Evolutionary conservation across 2,888 invertebrate species (phyloP), one percentile per base, ranked within the genome.

Genomic region (Pecten maximus): DNA sequence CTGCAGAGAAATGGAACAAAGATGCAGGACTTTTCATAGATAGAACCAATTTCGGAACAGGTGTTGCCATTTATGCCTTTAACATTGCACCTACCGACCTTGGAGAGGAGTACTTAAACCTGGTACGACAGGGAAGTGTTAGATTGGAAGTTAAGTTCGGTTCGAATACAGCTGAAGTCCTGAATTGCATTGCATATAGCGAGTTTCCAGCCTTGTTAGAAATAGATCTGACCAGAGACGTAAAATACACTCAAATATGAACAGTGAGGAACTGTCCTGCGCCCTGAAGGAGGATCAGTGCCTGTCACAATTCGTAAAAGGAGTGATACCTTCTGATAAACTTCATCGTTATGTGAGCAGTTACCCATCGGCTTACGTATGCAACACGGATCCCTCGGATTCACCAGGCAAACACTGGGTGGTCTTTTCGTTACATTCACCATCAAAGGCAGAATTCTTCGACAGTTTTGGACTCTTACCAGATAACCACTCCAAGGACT

Each of bases 381-480:
- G 87, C 39, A 91, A 91, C 44, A 91, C 89, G 15, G 89, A 91
- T 88, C 40, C 54, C 12, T 88, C 87, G 23, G 54, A n/a, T 54
- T 40, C 88, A 12, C 87, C 88, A 4, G 87, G 87, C 28, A 88
- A 89, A 54, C 88, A 91, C 60, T 90, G 90, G 89, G 48, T 91
- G 3, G 87, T 35, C 3, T 86, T 91, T 28, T 89, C 50, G 88
- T 50, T 91, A 10, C 19, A 86, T 86, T 87, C 40, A 35, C 28
- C 87, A 4, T 8, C 19, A 40, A 44, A 87, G 12, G 44, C 40
- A 19, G 87, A 90, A 54, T 91, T 74, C 88, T 88, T 54, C 50
- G 87, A 91, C 88, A 91, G 90, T 88, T 87, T 90, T 0, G 90
- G 90, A 40, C 90, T 89, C 16, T 6, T 40, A 0, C 89, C 90